Percentiles rank a stretch among this genome's conserved stretches.
Conservation (phyloP, 2,797 vertebrate genomes). For the Intellagama lesueurii region DNA sequence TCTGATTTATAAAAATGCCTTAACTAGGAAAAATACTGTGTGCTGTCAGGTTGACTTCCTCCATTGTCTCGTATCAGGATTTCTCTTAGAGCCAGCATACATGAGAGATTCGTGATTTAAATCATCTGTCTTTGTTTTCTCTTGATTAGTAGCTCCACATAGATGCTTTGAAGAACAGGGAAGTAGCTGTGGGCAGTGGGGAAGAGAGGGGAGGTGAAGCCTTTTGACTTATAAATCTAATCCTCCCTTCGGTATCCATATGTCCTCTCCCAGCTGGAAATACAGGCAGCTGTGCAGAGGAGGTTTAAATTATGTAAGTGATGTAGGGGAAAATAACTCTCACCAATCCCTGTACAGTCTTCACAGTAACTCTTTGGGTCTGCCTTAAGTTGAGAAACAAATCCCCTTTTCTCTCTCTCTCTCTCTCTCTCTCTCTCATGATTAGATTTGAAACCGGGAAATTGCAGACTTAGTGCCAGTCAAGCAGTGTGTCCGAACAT, state of each 20-base stretch:
- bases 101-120: not conserved
- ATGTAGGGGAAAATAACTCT: constrained; percentile 38
- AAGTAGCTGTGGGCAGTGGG: not conserved
- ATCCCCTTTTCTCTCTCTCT: no score
- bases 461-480: constrained; percentile 62
- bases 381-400: no score
- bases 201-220: no score
- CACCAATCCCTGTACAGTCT: constrained; percentile 15
- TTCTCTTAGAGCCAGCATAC: no score
- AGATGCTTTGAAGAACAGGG: not conserved
- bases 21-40: not conserved
- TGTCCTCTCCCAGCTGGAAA: not conserved
- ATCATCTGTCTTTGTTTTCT: not conserved
- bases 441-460: constrained; percentile 55
- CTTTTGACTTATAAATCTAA: no score
- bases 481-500: constrained; percentile 52
- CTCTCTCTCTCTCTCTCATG: no score
- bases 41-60: constrained; percentile 1
- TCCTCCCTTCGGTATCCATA: not conserved
- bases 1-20: not conserved
- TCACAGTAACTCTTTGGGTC: not conserved
- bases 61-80: not conserved
- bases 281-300: not conserved
- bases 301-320: not conserved
- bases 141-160: not conserved